Evolutionary conservation across 2,888 invertebrate species (phyloP).

Genomic region (Pyrrhia umbra): DNA sequence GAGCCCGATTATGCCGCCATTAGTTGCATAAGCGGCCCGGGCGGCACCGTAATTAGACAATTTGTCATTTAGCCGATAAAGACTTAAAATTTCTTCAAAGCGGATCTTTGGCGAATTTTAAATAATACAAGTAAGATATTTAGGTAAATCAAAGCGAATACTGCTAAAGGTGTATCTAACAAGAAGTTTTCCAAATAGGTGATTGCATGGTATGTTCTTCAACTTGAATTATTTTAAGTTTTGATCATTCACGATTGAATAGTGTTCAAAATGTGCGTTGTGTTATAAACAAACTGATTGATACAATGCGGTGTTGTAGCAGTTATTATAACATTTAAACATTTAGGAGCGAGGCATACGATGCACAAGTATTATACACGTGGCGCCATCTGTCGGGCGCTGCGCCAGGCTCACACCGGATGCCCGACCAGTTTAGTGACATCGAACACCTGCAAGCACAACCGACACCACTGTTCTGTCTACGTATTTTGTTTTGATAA

Average conservation of each 20-base stretch:
- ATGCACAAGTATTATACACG: slow-evolving; percentile 64
- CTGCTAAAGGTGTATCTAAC: not conserved
- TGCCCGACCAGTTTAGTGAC: slow-evolving; percentile 88
- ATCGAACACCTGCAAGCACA: slow-evolving; percentile 85
- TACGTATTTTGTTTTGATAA: slow-evolving; percentile 63
- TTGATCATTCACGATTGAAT: not conserved
- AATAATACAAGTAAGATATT: slow-evolving; percentile 13
- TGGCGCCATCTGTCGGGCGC: slow-evolving; percentile 85
- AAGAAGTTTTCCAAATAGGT: not conserved
- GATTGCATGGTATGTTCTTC: no score
- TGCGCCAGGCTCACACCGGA: slow-evolving; percentile 79
- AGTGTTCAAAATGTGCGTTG: not conserved
- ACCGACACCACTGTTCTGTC: slow-evolving; percentile 68
- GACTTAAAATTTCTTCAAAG: slow-evolving; percentile 68
- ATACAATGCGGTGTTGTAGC: slow-evolving; percentile 8
- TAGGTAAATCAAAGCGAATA: not conserved
- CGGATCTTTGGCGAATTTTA: slow-evolving; percentile 47
- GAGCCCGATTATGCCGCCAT: slow-evolving; percentile 83
- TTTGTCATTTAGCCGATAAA: slow-evolving; percentile 76
- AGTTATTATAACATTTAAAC: slow-evolving; percentile 29
- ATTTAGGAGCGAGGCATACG: slow-evolving; percentile 23
- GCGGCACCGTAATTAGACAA: slow-evolving; percentile 80
- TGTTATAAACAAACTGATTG: not conserved
- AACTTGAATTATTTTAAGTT: no score
- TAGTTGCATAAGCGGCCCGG: slow-evolving; percentile 84